A percentile compares a stretch with the other conserved stretches of the same genome.
phyloP scores from a whole-genome alignment of 2,113 vertebrate species.

The Falco punctatus region DNA sequence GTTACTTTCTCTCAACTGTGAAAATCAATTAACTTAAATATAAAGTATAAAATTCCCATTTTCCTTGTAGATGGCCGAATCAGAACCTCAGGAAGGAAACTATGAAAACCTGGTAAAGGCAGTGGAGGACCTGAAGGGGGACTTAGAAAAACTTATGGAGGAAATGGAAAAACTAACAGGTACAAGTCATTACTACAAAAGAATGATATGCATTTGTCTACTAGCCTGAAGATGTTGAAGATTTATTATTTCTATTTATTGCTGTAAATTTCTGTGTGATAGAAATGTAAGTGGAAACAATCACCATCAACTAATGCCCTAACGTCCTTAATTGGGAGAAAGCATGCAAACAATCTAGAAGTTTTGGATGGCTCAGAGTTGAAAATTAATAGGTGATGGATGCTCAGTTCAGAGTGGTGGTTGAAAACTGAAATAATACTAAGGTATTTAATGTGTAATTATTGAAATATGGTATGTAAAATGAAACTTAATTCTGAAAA shows the following conservation, averaged over 20 bases:
- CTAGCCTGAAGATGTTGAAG: background rate
- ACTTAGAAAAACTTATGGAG: slow-evolving; percentile 74
- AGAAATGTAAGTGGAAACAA: background rate
- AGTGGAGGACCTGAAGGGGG: slow-evolving; percentile 59
- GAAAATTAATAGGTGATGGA: background rate
- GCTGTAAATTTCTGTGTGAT: background rate
- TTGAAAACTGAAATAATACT: background rate
- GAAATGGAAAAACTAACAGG: slow-evolving; percentile 79
- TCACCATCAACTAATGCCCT: background rate
- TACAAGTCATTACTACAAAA: background rate
- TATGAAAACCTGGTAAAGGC: slow-evolving; percentile 46
- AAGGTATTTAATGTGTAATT: background rate
- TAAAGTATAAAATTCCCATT: background rate
- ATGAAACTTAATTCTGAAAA: background rate
- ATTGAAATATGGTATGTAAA: background rate
- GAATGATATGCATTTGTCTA: background rate
- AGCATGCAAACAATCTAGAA: background rate
- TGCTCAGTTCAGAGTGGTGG: background rate
- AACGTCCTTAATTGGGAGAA: background rate
- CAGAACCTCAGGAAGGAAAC: slow-evolving; percentile 56
- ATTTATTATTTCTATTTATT: background rate
- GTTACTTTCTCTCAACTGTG: background rate
- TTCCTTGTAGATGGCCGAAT: slow-evolving; percentile 72
- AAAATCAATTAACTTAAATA: background rate
- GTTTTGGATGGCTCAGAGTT: background rate